phyloP scores from a whole-genome alignment of 1,140 invertebrate species.

The Bemisia tabaci region DNA sequence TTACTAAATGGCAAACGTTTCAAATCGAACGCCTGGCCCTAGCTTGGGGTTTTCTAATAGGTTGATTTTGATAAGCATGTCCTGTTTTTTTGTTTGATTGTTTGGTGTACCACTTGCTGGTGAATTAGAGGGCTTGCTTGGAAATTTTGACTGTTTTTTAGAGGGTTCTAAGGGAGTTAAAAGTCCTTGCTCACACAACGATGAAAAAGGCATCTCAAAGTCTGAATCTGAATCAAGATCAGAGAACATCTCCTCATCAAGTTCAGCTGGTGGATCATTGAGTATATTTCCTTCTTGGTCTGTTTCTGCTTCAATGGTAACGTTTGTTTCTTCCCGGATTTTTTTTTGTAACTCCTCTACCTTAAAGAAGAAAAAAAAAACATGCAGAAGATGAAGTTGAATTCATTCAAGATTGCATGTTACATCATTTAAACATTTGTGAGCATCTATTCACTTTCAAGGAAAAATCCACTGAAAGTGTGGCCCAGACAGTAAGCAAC shows the following conservation, averaged over 20 bases:
- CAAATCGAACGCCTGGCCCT: background rate
- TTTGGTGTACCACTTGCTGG: no score
- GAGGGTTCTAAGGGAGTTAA: background rate
- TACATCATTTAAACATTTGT: background rate
- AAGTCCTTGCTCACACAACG: background rate
- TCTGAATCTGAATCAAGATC: background rate
- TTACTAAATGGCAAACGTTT: background rate
- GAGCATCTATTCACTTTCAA: background rate
- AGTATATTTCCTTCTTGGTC: background rate
- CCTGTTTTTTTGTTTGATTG: no score
- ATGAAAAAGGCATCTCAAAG: background rate
- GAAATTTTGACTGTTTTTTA: no score
- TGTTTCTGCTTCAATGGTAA: background rate
- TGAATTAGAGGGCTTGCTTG: no score
- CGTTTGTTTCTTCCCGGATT: background rate
- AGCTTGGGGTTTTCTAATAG: background rate
- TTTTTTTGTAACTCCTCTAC: no score
- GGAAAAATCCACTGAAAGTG: background rate
- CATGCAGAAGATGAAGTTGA: no score
- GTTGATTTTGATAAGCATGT: background rate
- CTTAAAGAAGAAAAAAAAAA: no score
- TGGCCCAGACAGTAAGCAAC: background rate
- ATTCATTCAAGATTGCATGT: no score
- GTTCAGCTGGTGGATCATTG: background rate
- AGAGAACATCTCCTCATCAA: background rate